Evolutionary conservation across 2,113 vertebrate species (phyloP).

Genomic region (Otus sunia): DNA sequence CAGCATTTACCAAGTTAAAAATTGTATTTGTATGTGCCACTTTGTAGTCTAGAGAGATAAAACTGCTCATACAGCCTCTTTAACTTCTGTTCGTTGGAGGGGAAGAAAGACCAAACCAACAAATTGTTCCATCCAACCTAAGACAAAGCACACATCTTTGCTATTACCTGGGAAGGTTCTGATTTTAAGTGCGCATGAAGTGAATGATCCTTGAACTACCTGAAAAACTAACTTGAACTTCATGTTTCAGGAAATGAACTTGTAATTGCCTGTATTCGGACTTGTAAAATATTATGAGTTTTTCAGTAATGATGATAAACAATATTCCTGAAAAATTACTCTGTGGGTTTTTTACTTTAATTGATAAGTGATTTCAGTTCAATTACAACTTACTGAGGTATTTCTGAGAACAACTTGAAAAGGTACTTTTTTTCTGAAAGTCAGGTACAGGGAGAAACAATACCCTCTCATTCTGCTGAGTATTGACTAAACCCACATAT

Average conservation of each 20-base stretch:
- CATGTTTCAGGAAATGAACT: not conserved
- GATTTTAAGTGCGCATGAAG: not conserved
- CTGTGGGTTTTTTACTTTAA: not conserved
- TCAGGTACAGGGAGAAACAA: not conserved
- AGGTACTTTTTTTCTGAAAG: not conserved
- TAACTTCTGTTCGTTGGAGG: not conserved
- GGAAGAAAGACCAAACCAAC: rapidly evolving
- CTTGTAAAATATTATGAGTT: not conserved
- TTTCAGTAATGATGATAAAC: not conserved
- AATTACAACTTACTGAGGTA: not conserved
- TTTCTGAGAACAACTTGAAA: not conserved
- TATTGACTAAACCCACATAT: not conserved
- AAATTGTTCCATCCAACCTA: not conserved
- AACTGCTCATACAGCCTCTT: not conserved
- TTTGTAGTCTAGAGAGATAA: not conserved
- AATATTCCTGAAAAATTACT: not conserved
- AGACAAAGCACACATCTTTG: not conserved
- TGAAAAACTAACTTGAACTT: not conserved
- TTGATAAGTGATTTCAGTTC: not conserved
- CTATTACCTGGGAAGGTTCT: not conserved
- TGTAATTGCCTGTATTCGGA: not conserved
- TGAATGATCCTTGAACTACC: not conserved
- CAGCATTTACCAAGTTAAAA: not conserved
- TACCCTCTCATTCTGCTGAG: not conserved
- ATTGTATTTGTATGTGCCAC: rapidly evolving